phyloP scores from a whole-genome alignment of 2,888 invertebrate species.

The Tipula unca region DNA sequence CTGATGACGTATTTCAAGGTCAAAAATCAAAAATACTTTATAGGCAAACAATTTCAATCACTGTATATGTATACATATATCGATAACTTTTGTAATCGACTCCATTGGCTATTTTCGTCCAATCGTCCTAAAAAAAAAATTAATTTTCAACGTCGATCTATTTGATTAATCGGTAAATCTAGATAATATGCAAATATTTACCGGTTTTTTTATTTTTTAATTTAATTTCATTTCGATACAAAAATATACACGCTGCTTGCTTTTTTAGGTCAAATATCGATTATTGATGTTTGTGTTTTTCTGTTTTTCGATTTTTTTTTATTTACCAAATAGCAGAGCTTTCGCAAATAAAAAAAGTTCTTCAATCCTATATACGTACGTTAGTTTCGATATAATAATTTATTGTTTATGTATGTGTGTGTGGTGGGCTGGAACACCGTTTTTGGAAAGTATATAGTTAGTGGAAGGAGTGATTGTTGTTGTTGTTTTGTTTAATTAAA shows the following conservation, averaged over 20 bases:
- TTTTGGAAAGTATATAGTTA: not conserved
- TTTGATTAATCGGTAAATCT: not conserved
- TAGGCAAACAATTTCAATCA: too few species aligned
- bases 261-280: conserved; percentile 8
- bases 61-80: too few species aligned
- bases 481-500: not conserved
- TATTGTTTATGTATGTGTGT: too few species aligned
- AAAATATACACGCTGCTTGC: not conserved
- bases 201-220: not conserved
- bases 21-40: too few species aligned
- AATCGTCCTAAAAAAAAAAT: not conserved
- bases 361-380: not conserved
- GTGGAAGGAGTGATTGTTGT: not conserved
- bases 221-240: not conserved
- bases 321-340: not conserved
- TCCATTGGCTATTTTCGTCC: too few species aligned
- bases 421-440: not conserved
- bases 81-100: too few species aligned
- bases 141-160: not conserved
- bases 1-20: too few species aligned
- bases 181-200: not conserved
- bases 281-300: not conserved
- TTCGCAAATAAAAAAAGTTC: not conserved
- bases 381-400: not conserved
- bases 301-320: not conserved